Evolutionary conservation across 2,113 vertebrate genomes (phyloP), one percentile per base, ranked within the genome.

Genomic region (Pelusios castaneus): DNA sequence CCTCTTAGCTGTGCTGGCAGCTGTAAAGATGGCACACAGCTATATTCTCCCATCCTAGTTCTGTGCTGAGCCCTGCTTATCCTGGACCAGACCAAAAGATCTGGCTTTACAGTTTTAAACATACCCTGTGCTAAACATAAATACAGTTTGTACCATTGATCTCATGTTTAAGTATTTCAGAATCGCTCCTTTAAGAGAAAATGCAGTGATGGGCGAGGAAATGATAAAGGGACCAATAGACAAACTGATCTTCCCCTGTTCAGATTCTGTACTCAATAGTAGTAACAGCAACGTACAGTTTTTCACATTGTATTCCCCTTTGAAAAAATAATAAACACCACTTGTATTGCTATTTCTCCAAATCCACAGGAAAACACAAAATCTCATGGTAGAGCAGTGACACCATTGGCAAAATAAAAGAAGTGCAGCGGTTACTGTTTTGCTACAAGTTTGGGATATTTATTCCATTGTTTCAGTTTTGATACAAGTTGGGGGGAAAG

Each of bases 361-460:
- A 21, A 45, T 25, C 84, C 49, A 34, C 34, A 60, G 82, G 81
- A 94, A 95, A 91, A 88, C 60, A 85, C 84, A 63, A 91, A 34
- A 88, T 97, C 95, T 93, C 82, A 82, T 75, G 88, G 95, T 96
- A 96, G 96, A 97, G 96, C 96, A 97, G 97, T 97, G 97, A 97
- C 97, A 97, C 97, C 97, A 95, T 80, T 85, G 97, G 97, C 97
- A 95, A 97, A 95, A 70, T 13, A 76, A 52, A 92, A 96, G 97
- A 95, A 97, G 84, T 97, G 97, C 97, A 97, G 51, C 54, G 77
- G 52, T 73, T 83, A 8, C 55, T 6, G 8, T 16, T 22, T 92
- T 38, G 58, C 25, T n/a, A n/a, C 8, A 58, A 4, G 25, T 77
- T 51, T 5, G 11, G 2, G 10, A 0, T 13, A 4, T n/a, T 79